A percentile compares a stretch with the other conserved stretches of the same genome.
phyloP scores from a whole-genome alignment of 2,797 vertebrate species.

The Clarias platycephalus region DNA sequence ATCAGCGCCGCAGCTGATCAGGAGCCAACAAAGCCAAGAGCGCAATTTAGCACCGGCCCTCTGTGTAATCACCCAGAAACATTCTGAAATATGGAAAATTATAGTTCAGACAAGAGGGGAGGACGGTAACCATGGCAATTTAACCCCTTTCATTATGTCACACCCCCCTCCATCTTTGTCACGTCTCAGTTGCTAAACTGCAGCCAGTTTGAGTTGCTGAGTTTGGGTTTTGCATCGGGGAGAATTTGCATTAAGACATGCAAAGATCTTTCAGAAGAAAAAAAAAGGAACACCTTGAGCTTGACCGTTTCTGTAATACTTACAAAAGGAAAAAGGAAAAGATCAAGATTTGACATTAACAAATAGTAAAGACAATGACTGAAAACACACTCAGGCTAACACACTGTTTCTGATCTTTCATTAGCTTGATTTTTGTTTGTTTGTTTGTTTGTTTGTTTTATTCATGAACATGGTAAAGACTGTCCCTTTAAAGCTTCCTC shows the following conservation, averaged over 20 bases:
- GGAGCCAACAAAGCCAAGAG: conserved; percentile 64
- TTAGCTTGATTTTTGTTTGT: not conserved
- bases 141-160: conserved; percentile 50
- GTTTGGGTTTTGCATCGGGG: conserved; percentile 43
- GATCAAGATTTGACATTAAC: not conserved
- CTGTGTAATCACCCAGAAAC: conserved; percentile 56
- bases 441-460: not conserved
- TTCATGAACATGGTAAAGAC: not conserved
- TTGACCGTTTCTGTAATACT: not conserved
- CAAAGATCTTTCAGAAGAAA: conserved; percentile 44
- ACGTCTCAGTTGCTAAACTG: not conserved
- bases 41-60: conserved; percentile 37
- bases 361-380: not conserved
- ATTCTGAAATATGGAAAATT: conserved; percentile 68
- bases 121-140: conserved; percentile 73
- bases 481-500: not conserved
- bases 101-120: conserved; percentile 63
- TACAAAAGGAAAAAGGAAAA: not conserved
- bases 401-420: too few relatives aligned
- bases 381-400: not conserved
- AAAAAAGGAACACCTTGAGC: not conserved
- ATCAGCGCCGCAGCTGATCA: conserved; percentile 54
- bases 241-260: conserved; percentile 59
- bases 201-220: not conserved
- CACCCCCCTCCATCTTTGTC: conserved; percentile 47